Evolutionary conservation across 1,140 invertebrate species (phyloP), one percentile per base, ranked within the genome.

Genomic region (Caenorhabditis tropicalis): DNA sequence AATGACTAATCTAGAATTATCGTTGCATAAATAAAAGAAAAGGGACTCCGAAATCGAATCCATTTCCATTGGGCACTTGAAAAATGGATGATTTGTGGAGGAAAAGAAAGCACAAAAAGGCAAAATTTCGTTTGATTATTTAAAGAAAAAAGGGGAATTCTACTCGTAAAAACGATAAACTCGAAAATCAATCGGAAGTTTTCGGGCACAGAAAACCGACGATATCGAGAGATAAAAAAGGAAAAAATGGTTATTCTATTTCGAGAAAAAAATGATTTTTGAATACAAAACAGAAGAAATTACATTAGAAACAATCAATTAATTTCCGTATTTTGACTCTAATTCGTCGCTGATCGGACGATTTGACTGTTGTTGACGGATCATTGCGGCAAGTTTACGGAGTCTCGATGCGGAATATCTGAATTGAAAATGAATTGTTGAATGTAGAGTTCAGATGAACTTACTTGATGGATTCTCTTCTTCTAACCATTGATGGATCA

Each of bases 401-500:
- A 85, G 58, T 53, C 81, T 65, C n/a, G 79, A 82, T 16, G 79
- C 81, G 21, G 84, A 70, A 46, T 85, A 85, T 60, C 83, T 85
- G 48, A 12, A 85, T 56, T n/a, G 12, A 56, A 51, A 5, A 24
- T 19, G 24, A 31, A n/a, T 79, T 65, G 81, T 36, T 19, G 9
- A 29, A 6, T 27, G n/a, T 60, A 16, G 31, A 51, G 5, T 31
- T 15, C 27, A 10, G 19, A 27, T 43, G 27, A 39, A 79, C 82
- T 65, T 46, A 85, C 84, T 85, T 85, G 29, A 81, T 60, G 1
- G 84, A 58, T 46, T 85, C 84, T 79, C 84, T 65, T 27, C 96
- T 96, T 92, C 95, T 96, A 80, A 96, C 95, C 94, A 98, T 96
- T 90, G 94, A 95, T 90, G 98, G 96, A 2, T 95, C 95, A 4